phyloP scores from a whole-genome alignment of 2,888 invertebrate genomes.

The Drosophila nr. fundita region DNA sequence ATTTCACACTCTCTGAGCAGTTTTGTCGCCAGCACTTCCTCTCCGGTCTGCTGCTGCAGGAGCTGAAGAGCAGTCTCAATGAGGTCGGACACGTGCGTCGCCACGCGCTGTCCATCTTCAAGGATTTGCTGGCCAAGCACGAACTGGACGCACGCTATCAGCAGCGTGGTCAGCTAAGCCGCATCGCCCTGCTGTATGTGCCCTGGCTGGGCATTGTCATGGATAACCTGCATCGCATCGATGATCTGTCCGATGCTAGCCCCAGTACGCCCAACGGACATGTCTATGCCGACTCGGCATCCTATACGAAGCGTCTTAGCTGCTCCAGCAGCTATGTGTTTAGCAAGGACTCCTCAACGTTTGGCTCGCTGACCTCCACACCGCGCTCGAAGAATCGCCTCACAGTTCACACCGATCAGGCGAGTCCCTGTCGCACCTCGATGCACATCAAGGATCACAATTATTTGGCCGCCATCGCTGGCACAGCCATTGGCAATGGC shows the following conservation, averaged over 20 bases:
- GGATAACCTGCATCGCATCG: conserved; percentile 93
- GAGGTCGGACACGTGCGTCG: conserved; percentile 94
- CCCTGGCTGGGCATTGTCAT: conserved; percentile 95
- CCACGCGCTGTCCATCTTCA: conserved; percentile 91
- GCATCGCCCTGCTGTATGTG: conserved; percentile 95
- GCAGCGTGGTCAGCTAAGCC: conserved; percentile 91
- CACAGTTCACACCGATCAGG: conserved; percentile 90
- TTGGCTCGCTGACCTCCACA: conserved; percentile 82
- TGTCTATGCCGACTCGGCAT: conserved; percentile 84
- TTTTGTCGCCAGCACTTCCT: conserved; percentile 97
- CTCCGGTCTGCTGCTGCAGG: conserved; percentile 94
- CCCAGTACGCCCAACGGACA: conserved; percentile 80
- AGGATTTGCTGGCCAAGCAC: conserved; percentile 96
- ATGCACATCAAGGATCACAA: conserved; percentile 91
- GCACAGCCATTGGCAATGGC: conserved; percentile 89
- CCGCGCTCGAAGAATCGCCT: conserved; percentile 89
- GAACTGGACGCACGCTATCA: conserved; percentile 96
- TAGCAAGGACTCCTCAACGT: conserved; percentile 84
- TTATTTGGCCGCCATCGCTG: conserved; percentile 90
- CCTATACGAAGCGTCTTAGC: conserved; percentile 86
- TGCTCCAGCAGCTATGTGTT: conserved; percentile 87
- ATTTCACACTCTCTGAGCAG: conserved; percentile 90
- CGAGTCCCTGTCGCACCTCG: conserved; percentile 89
- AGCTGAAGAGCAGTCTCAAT: conserved; percentile 93
- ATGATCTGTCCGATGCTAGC: conserved; percentile 84